Conservation (phyloP, 2,797 vertebrate species). For the Podargus strigoides region DNA sequence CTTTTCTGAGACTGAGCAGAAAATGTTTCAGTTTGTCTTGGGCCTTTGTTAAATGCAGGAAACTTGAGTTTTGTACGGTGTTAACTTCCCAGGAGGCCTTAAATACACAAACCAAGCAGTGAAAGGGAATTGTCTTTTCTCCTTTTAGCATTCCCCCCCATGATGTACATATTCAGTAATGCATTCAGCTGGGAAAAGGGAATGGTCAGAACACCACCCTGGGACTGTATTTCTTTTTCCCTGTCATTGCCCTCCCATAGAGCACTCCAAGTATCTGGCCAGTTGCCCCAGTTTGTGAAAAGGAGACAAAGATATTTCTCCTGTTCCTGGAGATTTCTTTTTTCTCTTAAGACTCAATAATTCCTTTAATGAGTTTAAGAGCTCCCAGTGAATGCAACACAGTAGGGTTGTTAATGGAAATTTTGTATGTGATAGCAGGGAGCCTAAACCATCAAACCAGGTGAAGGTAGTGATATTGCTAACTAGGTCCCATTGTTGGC, state of each 20-base stretch:
- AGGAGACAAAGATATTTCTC: neutral
- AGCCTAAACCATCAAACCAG: neutral
- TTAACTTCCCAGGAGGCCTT: neutral
- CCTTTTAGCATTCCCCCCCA: neutral
- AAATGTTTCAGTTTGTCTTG: neutral
- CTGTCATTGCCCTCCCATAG: neutral
- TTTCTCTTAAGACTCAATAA: neutral
- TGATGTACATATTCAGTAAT: neutral
- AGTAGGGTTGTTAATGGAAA: neutral
- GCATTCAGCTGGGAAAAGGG: neutral
- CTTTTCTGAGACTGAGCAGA: neutral
- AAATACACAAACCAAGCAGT: neutral
- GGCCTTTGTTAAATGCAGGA: neutral
- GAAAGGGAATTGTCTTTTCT: neutral
- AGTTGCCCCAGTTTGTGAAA: neutral
- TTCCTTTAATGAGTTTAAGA: neutral
- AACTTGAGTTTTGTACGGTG: neutral
- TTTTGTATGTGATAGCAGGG: neutral
- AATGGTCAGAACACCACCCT: neutral
- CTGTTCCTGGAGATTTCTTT: neutral
- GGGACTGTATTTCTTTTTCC: neutral
- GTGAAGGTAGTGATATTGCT: neutral
- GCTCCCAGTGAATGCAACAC: neutral
- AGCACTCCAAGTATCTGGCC: neutral
- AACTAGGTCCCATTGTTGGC: neutral